phyloP scores from a whole-genome alignment of 64 coral and sea anemone genomes.

The Platygyra sinensis region DNA sequence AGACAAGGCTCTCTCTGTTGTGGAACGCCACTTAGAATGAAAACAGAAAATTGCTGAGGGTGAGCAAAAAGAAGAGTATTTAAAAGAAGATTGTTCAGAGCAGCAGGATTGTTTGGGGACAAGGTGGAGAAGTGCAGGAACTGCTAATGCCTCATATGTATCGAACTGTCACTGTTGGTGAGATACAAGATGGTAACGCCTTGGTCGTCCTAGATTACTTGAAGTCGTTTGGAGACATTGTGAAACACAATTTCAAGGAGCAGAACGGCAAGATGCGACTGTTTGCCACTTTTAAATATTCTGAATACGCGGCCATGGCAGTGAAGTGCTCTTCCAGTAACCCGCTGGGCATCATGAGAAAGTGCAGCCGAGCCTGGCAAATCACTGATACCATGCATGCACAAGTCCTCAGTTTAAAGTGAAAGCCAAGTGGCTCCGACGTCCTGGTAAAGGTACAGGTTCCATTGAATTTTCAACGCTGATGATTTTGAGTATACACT shows the following conservation, averaged over 20 bases:
- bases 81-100: constrained; percentile 18
- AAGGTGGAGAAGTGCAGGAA: constrained; percentile 66
- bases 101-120: constrained; percentile 61
- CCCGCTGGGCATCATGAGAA: not conserved
- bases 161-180: constrained; percentile 58
- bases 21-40: constrained; percentile 40
- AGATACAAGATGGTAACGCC: not conserved
- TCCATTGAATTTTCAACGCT: not conserved
- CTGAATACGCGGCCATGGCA: constrained; percentile 20
- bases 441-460: constrained; percentile 40
- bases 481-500: not conserved
- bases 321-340: not conserved
- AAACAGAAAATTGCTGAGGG: constrained; percentile 33
- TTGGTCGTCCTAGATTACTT: not conserved
- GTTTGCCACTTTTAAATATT: constrained; percentile 47
- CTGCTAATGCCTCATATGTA: constrained; percentile 83
- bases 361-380: not conserved
- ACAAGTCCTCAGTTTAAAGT: constrained; percentile 27
- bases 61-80: constrained; percentile 25
- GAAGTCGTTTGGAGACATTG: constrained; percentile 38
- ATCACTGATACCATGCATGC: not conserved
- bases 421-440: constrained; percentile 37
- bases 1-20: constrained; percentile 14
- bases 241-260: not conserved
- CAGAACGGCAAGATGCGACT: not conserved